Evolutionary conservation across 2,113 vertebrate species (phyloP), one percentile per base, ranked within the genome.

Genomic region (Caretta caretta): DNA sequence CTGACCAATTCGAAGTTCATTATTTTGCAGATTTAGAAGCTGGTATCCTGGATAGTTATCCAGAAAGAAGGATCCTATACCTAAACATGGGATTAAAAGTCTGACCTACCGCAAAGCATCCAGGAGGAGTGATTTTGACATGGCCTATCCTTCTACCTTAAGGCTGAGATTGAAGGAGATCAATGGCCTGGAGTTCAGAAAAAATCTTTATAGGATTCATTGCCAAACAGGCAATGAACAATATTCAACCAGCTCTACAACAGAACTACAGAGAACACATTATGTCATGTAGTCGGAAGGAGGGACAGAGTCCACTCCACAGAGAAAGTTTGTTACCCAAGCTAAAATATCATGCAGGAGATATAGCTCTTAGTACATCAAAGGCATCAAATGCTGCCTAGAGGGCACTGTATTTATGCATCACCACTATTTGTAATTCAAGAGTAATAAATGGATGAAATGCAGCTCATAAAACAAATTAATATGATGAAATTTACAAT

Each of bases 401-500:
- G 72, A 90, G 92, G 90, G 96, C 94, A 86, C 79, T 48, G 89
- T 91, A 87, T 94, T 97, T 94, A 96, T 95, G 86, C 27, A 5
- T 79, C 96, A 92, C 93, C 93, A 87, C 86, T 92, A 93, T 90
- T 94, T 93, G 84, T 72, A 97, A 93, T 89, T 93, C 83, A 87
- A 78, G 84, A 93, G 75, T 96, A 96, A 95, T 96, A 97, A 94
- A 97, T 89, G 87, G 92, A 94, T 96, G 96, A 96, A 97, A 97
- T 93, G 90, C 78, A 94, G 92, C 95, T 96, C 95, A 95, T 97
- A 97, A 97, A 97, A 57, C 96, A 94, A 90, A 96, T 97, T 97
- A 96, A 97, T 96, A 88, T 91, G 95, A 96, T 94, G 92, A 97
- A 97, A 97, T 96, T 96, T 97, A 97, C 96, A 94, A 93, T 95